Evolutionary conservation across 2,888 invertebrate species (phyloP).

Genomic region (Hartigia nigra): DNA sequence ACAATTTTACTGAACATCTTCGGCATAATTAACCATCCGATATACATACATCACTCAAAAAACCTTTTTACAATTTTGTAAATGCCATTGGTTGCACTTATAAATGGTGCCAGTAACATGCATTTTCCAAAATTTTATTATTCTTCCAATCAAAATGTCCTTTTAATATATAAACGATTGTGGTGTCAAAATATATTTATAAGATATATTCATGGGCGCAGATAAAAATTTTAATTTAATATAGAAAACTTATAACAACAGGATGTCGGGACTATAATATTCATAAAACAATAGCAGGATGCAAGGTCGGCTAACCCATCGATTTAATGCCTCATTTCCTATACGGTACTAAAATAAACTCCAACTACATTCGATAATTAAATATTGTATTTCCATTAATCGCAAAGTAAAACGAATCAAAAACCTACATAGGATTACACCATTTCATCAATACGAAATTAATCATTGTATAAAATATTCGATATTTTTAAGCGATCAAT

Average conservation of each 20-base stretch:
- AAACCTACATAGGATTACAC: not conserved
- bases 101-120: not conserved
- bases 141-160: not conserved
- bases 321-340: constrained; percentile 7
- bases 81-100: not conserved
- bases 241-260: not conserved
- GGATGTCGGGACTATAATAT: not conserved
- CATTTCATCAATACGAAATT: not conserved
- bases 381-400: not conserved
- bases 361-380: not conserved
- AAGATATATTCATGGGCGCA: not conserved
- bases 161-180: not conserved
- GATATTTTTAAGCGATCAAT: not conserved
- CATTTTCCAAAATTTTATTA: no score
- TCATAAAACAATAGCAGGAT: constrained; percentile 10
- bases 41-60: not conserved
- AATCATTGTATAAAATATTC: not conserved
- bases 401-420: not conserved
- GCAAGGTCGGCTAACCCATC: constrained; percentile 1
- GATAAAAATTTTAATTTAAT: not conserved
- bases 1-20: not conserved
- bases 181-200: not conserved
- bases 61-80: not conserved
- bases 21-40: not conserved
- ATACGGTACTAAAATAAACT: not conserved